phyloP scores from a whole-genome alignment of 2,113 vertebrate genomes.

The Microcebus jonahi region DNA sequence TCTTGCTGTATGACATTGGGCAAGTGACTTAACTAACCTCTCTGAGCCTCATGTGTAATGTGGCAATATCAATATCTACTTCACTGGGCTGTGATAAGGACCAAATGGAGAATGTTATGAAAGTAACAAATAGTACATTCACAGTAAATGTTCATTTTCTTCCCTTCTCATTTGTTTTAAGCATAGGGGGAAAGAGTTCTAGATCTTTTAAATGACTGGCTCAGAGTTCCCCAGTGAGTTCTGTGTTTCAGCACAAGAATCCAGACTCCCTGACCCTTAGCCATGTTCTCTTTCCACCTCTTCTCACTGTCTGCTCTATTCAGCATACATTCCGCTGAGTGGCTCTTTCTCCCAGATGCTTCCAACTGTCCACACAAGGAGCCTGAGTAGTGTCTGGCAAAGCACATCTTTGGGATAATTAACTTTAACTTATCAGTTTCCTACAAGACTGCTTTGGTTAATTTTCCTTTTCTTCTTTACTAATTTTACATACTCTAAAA shows the following conservation, averaged over 20 bases:
- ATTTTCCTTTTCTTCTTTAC: not conserved
- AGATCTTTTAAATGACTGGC: not conserved
- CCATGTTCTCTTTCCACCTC: fast-evolving
- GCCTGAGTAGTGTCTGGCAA: too few species aligned
- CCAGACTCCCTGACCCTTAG: not conserved
- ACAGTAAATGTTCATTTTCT: not conserved
- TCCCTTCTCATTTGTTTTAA: not conserved
- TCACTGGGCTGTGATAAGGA: not conserved
- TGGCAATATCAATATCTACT: not conserved
- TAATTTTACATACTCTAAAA: not conserved
- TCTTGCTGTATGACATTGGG: not conserved
- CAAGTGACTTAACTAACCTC: not conserved
- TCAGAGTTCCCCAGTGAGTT: not conserved
- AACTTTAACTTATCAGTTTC: not conserved
- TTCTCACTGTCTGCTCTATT: not conserved
- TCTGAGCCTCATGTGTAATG: not conserved
- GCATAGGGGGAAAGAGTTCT: not conserved
- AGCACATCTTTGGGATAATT: not conserved
- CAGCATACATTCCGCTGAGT: not conserved
- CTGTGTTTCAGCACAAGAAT: not conserved
- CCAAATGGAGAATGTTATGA: not conserved
- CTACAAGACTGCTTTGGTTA: not conserved
- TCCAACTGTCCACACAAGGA: not conserved
- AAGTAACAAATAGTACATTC: not conserved
- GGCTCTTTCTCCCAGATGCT: not conserved